Percentiles rank a stretch among this genome's conserved stretches.
Conservation (phyloP, 2,797 vertebrate genomes). For the Picus viridis region DNA sequence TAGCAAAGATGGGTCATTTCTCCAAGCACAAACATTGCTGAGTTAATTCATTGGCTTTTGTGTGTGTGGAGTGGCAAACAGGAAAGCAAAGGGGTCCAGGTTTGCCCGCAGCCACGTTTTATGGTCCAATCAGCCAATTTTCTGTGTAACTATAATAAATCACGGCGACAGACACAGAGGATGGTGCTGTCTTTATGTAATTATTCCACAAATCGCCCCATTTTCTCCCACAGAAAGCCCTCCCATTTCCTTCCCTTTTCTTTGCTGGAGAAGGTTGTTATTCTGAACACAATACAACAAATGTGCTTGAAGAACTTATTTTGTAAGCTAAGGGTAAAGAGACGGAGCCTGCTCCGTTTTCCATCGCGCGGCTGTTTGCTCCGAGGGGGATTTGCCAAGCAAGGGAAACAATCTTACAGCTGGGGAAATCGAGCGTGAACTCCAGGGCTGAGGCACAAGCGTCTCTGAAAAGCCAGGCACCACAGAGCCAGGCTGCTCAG, state of each 20-base stretch:
- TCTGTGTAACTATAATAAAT: conserved; percentile 36
- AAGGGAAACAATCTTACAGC: conserved; percentile 28
- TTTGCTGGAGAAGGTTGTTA: background rate
- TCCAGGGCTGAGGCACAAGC: background rate
- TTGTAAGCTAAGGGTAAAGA: conserved; percentile 5
- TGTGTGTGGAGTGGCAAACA: background rate
- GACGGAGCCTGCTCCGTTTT: background rate
- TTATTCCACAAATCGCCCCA: conserved; percentile 39
- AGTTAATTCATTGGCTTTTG: conserved; percentile 23
- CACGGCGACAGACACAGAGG: background rate
- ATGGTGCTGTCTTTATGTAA: background rate
- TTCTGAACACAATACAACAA: background rate
- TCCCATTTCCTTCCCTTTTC: background rate
- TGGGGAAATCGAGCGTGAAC: conserved; percentile 36
- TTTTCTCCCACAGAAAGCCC: background rate
- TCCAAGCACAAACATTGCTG: background rate
- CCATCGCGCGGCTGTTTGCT: background rate
- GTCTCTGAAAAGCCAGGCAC: background rate
- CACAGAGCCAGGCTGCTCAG: background rate
- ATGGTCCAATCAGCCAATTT: conserved; percentile 29
- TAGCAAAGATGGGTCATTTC: background rate
- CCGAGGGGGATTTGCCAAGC: background rate
- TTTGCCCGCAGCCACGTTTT: conserved; percentile 43
- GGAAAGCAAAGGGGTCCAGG: background rate
- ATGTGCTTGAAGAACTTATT: background rate